Conservation (phyloP, 1,140 invertebrate genomes). For the Heliconius hewitsoni region DNA sequence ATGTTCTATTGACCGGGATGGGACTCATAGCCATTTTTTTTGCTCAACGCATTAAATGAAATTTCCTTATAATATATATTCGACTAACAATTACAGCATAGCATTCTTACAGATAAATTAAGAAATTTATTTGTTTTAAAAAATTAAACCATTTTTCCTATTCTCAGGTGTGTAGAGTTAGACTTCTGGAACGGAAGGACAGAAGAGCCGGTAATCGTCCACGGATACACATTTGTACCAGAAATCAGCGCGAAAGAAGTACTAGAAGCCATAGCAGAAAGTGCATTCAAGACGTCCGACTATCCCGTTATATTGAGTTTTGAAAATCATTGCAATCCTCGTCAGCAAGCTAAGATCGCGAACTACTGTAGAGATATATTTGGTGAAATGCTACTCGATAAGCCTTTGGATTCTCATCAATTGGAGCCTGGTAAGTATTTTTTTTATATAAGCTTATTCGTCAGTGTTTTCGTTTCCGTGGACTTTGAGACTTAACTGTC, state of each 20-base stretch:
- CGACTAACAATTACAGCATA: neutral
- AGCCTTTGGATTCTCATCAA: conserved; percentile 92
- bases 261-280: conserved; percentile 97
- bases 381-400: conserved; percentile 96
- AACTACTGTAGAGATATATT: conserved; percentile 97
- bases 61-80: too few species aligned
- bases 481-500: too few species aligned
- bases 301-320: conserved; percentile 97
- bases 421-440: conserved; percentile 83
- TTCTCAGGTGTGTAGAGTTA: conserved; percentile 92
- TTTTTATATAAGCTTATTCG: neutral
- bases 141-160: conserved; percentile 10
- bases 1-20: too few species aligned
- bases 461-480: too few species aligned
- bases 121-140: neutral
- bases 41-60: too few species aligned
- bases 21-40: too few species aligned
- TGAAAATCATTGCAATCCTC: conserved; percentile 98
- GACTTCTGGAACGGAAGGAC: conserved; percentile 98
- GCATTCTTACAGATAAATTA: neutral
- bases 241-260: conserved; percentile 97
- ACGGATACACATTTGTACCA: conserved; percentile 98
- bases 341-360: conserved; percentile 98
- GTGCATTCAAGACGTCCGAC: conserved; percentile 98
- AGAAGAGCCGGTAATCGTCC: conserved; percentile 97